phyloP scores from a whole-genome alignment of 2,113 vertebrate species.

The Pleuronectes platessa region DNA sequence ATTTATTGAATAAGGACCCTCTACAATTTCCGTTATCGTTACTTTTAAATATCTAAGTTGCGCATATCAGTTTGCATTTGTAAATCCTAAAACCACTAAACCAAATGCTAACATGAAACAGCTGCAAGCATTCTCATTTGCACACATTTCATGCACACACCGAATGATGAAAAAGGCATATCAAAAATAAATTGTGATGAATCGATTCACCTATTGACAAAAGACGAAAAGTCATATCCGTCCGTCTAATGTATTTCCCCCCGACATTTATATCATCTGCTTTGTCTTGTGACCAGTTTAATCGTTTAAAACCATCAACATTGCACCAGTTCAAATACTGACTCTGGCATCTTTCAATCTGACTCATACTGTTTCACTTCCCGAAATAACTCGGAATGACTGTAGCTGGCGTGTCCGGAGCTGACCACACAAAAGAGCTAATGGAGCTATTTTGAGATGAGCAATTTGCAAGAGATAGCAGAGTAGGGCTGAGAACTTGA shows the following conservation, averaged over 20 bases:
- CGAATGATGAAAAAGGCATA: conserved; percentile 59
- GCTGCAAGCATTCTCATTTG: conserved; percentile 68
- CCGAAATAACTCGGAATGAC: conserved; percentile 50
- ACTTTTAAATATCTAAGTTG: conserved; percentile 72
- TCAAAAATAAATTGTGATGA: conserved; percentile 47
- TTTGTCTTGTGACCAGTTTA: conserved; percentile 59
- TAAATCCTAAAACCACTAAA: conserved; percentile 56
- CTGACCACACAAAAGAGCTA: conserved; percentile 39
- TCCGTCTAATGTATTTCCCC: conserved; percentile 44
- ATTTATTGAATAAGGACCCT: conserved; percentile 77
- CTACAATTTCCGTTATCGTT: conserved; percentile 72
- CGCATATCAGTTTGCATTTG: conserved; percentile 75
- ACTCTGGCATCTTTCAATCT: conserved; percentile 53
- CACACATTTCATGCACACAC: conserved; percentile 63
- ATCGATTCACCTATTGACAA: conserved; percentile 52
- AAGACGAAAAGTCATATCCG: conserved; percentile 38
- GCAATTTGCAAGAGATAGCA: conserved; percentile 52
- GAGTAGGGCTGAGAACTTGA: conserved; percentile 59
- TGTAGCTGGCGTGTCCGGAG: conserved; percentile 52
- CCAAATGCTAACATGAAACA: conserved; percentile 55
- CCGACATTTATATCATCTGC: conserved; percentile 62
- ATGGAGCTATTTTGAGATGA: conserved; percentile 49
- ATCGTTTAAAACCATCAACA: conserved; percentile 55
- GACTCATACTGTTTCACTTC: conserved; percentile 59
- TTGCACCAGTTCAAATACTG: conserved; percentile 57